Base-by-base conservation (phyloP, 2,888 invertebrate species). In the Sturmia bella region DNA sequence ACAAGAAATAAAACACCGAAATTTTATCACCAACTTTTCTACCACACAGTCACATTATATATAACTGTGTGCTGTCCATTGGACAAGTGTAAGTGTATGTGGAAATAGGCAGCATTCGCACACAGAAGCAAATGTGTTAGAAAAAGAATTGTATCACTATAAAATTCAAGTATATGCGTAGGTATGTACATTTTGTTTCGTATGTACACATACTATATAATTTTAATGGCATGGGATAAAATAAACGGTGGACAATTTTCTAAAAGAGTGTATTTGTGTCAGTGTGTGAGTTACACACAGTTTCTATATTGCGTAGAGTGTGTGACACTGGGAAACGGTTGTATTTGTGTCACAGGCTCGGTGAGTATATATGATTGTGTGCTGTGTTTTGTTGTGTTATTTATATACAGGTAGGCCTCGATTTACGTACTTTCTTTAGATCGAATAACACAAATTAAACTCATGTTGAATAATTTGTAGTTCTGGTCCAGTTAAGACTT, bases 271-370 rank as follows among this genome's bases (percentile, higher is more conserved):
- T 13, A n/a, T 73, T n/a, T 37, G 32, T 13, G 70, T 37, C 52
- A 17, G 39, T 57, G 72, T 45, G 6, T 79, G 68, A 12, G 69
- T 83, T 82, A 70, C 77, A 80, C 83, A 59, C n/a, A 64, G 56
- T 84, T 84, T 85, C 84, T 84, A 83, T 83, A 66, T 77, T 69
- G 52, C 41, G 45, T 12, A 17, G 54, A 21, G 39, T 39, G 54
- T 85, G 85, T 86, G 86, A 87, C 86, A 87, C 85, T 85, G 80
- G 83, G 85, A 85, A 85, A 85, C n/a, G n/a, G n/a, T n/a, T 84
- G 24, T 32, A 27, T 59, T 83, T 85, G 84, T 87, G 84, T 85
- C 84, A 83, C 84, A 75, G 48, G 45, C 59, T 64, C 45, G 54
- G 39, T 52, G 54, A 32, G 70, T 11, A n/a, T n/a, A n/a, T n/a